A percentile compares a stretch with the other conserved stretches of the same genome.
Conservation (phyloP, 2,797 vertebrate species). For the Paedocypris micromegethes region DNA sequence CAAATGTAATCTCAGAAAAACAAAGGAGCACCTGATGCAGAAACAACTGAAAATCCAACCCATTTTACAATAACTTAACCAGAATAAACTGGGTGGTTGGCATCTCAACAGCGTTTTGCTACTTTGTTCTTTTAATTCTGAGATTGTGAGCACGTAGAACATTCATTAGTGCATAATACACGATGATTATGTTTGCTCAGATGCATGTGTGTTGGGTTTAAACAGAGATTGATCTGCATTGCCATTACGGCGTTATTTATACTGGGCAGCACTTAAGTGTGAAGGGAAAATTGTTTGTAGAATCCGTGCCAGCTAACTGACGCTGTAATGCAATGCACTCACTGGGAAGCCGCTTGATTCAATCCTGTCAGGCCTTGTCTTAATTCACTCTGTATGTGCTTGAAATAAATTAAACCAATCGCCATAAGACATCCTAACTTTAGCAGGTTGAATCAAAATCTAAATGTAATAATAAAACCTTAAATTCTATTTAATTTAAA, state of each 20-base stretch:
- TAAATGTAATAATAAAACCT: background rate
- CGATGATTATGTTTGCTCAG: slow-evolving; percentile 17
- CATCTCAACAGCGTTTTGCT: background rate
- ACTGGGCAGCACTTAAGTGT: slow-evolving; percentile 29
- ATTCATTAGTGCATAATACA: slow-evolving; percentile 18
- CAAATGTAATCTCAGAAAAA: background rate
- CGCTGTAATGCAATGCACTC: slow-evolving; percentile 26
- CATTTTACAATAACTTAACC: background rate
- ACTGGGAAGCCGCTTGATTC: slow-evolving; percentile 22
- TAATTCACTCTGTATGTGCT: slow-evolving; percentile 3
- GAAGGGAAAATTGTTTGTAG: slow-evolving; percentile 36
- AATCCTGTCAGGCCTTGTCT: slow-evolving; percentile 11
- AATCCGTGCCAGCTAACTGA: slow-evolving; percentile 16
- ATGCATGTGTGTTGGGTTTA: slow-evolving; percentile 11
- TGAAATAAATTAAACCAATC: slow-evolving; percentile 9
- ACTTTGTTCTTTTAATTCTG: background rate
- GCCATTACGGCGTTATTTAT: slow-evolving; percentile 31
- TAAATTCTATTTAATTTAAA: background rate
- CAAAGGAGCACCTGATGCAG: background rate
- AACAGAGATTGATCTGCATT: slow-evolving; percentile 24
- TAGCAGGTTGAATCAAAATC: background rate
- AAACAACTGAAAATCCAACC: background rate
- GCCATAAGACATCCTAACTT: background rate
- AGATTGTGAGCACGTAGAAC: slow-evolving; percentile 3
- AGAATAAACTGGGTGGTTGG: background rate